phyloP scores from a whole-genome alignment of 2,797 vertebrate species.

The Anolis apletophallus region DNA sequence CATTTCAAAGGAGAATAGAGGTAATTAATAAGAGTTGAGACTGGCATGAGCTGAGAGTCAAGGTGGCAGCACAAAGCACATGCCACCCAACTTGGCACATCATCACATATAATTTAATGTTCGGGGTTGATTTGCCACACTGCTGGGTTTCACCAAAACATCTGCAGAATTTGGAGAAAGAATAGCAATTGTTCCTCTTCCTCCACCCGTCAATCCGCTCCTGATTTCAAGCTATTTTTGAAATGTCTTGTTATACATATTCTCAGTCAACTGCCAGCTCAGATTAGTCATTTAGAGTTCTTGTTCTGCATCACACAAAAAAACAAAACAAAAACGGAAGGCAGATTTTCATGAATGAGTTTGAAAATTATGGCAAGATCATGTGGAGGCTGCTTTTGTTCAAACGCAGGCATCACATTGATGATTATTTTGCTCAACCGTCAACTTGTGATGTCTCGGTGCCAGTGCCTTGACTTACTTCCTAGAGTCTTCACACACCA shows the following conservation, averaged over 20 bases:
- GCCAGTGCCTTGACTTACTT: background rate
- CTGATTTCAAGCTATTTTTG: background rate
- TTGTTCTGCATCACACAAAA: background rate
- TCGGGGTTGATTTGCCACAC: accelerated
- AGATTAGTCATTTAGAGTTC: constrained; percentile 35
- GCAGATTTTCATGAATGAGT: constrained; percentile 34
- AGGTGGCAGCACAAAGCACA: too few species aligned
- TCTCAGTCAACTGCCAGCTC: background rate
- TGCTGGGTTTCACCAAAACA: background rate
- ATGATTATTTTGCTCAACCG: background rate
- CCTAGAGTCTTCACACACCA: background rate
- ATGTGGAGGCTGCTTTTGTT: background rate
- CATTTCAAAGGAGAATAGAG: background rate
- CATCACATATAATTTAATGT: accelerated
- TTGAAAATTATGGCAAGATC: background rate
- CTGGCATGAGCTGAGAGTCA: background rate
- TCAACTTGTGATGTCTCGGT: background rate
- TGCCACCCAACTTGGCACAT: too few species aligned
- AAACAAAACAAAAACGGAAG: too few species aligned
- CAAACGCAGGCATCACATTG: background rate
- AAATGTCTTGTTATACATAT: background rate
- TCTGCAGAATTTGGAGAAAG: background rate
- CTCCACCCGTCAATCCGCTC: background rate
- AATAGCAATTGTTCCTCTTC: background rate
- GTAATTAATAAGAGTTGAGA: background rate